Conservation (phyloP, 2,113 vertebrate species). For the human region GRCh38 chr17:57681001-57681500, state of each 20-base stretch:
- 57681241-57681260: conserved; percentile 91
- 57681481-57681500: conserved; percentile 89
- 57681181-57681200: conserved; percentile 94
- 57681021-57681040: conserved; percentile 96
- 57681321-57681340: conserved; percentile 90
- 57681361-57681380: conserved; percentile 92
- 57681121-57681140: conserved; percentile 99
- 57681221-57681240: conserved; percentile 96
- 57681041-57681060: conserved; percentile 91
- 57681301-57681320: conserved; percentile 90
- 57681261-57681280: conserved; percentile 89
- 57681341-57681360: conserved; percentile 91
- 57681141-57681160: conserved; percentile 97
- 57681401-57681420: conserved; percentile 95
- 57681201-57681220: conserved; percentile 90
- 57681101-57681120: conserved; percentile 92
- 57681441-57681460: conserved; percentile 91
- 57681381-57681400: conserved; percentile 92
- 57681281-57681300: conserved; percentile 87
- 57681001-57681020: conserved; percentile 93
- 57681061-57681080: conserved; percentile 94
- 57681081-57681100: conserved; percentile 90
- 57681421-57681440: conserved; percentile 97
- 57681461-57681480: conserved; percentile 93
- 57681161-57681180: conserved; percentile 97